phyloP scores from a whole-genome alignment of 1,140 invertebrate genomes.

The Sitophilus oryzae region DNA sequence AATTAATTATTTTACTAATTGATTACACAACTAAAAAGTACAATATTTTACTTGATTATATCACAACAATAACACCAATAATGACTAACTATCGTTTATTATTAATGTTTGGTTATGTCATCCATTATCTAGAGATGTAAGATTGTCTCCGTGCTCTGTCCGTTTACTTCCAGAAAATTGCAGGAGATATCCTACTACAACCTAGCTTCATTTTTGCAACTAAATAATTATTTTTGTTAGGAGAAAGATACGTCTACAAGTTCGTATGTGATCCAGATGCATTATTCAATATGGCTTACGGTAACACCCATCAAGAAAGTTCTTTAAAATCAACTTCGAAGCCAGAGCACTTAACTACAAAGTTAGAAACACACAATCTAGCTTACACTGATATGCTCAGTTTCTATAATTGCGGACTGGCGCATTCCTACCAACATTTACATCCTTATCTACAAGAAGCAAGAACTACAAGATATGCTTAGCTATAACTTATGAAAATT shows the following conservation, averaged over 20 bases:
- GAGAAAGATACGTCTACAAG: conserved; percentile 93
- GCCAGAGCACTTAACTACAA: conserved; percentile 32
- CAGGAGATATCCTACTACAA: too few species aligned
- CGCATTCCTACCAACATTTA: conserved; percentile 41
- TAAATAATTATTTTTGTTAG: conserved; percentile 48
- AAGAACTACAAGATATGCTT: conserved; percentile 12
- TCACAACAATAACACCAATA: too few species aligned
- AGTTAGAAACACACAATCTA: conserved; percentile 39
- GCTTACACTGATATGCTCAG: conserved; percentile 45
- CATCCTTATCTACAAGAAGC: conserved; percentile 41
- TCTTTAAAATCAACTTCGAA: conserved; percentile 21
- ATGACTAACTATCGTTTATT: too few species aligned
- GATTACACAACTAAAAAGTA: too few species aligned
- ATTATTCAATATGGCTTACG: conserved; percentile 79
- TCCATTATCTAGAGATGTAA: too few species aligned
- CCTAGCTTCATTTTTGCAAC: neutral
- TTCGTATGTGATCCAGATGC: conserved; percentile 94
- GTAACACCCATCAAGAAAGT: conserved; percentile 31
- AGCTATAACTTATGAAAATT: too few species aligned
- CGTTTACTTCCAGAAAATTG: too few species aligned
- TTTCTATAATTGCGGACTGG: conserved; percentile 43
- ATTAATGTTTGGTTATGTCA: too few species aligned
- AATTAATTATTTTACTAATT: too few species aligned
- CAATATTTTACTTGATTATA: too few species aligned
- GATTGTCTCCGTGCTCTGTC: too few species aligned